Evolutionary conservation across 2,888 invertebrate species (phyloP), one percentile per base, ranked within the genome.

Genomic region (Melikaiella ostensackeni): DNA sequence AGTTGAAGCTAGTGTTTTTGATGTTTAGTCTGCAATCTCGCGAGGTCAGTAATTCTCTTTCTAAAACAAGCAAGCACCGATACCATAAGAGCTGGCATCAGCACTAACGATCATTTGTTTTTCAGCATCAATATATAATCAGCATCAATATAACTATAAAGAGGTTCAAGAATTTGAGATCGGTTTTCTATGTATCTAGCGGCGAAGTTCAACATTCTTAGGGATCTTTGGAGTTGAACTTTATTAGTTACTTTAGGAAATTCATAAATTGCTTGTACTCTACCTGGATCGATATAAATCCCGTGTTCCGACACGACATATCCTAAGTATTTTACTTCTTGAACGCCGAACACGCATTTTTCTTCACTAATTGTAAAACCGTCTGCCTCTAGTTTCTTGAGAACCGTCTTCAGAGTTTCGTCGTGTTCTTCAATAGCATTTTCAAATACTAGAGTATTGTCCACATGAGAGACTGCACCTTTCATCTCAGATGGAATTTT

Each of bases 1-100:
- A 4, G 88, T 27, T 5, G 46, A 30, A 30, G 30, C 70, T 57
- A 50, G 8, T 8, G 33, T 63, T 38, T 87, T 82, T 1, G 88
- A 90, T 0, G 87, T 88, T 80, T 88, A 91, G 4, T 87, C 86
- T 11, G 91, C 86, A 21, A 89, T 86, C 74, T 87, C 83, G 77
- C 84, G 77, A 42, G 70, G 66, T 8, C 79, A 79, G n/a, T 82
- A 76, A 7, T 80, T 78, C 55, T 85, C 78, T 77, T 84, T 66
- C 64, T 89, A 88, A 13, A 86, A 66, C 0, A 91, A 79, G 0
- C 85, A 87, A 1, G 85, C 87, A 1, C 89, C 90, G n/a, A 91
- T 38, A 9, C 89, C 90, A 66, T 83, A 85, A 5, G 82, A 81
- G 5, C 87, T 87, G 0, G 89, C 85, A 83, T 91, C 90, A 6